These are phyloP conservation scores for Drosophila parthenogenetica DNA, from an alignment of 2,888 invertebrate genomes.

Conservation along the genomic window DNA sequence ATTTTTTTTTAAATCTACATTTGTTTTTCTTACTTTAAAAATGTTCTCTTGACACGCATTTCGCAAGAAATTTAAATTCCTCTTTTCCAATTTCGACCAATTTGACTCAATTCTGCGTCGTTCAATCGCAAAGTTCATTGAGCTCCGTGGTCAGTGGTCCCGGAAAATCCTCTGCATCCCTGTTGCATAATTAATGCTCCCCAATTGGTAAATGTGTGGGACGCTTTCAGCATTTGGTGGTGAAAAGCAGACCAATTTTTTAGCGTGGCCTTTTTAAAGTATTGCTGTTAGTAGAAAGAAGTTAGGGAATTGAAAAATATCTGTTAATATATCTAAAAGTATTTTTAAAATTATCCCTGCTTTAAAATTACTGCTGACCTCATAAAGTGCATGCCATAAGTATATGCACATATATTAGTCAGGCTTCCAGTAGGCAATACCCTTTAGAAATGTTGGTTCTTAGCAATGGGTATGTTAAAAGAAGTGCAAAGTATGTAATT, in stretches of 20 bases:
- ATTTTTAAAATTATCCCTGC: not conserved
- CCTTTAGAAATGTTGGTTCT: not conserved
- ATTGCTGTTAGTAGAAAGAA: not conserved
- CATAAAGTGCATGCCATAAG: too few relatives aligned
- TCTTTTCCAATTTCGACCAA: constrained; percentile 26
- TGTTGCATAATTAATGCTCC: constrained; percentile 64
- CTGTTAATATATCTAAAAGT: not conserved
- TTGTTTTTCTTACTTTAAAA: constrained; percentile 35
- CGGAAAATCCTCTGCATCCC: constrained; percentile 54
- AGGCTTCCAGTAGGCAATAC: not conserved
- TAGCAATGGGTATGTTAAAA: not conserved
- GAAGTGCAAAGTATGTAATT: too few relatives aligned
- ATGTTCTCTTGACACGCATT: constrained; percentile 14
- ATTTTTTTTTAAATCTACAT: not conserved
- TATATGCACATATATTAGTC: constrained; percentile 1
- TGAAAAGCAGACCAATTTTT: too few relatives aligned
- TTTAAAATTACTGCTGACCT: not conserved
- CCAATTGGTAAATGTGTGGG: constrained; percentile 41
- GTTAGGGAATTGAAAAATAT: too few relatives aligned
- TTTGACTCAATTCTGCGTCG: constrained; percentile 16
- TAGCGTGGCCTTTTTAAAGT: not conserved
- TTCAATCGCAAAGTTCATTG: constrained; percentile 67
- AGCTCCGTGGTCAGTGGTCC: constrained; percentile 42
- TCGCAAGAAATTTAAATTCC: constrained; percentile 1
- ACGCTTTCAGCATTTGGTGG: constrained; percentile 7